These are phyloP conservation scores for Periophthalmus magnuspinnatus DNA, from an alignment of 2,797 vertebrate genomes.

Conservation along the genomic window DNA sequence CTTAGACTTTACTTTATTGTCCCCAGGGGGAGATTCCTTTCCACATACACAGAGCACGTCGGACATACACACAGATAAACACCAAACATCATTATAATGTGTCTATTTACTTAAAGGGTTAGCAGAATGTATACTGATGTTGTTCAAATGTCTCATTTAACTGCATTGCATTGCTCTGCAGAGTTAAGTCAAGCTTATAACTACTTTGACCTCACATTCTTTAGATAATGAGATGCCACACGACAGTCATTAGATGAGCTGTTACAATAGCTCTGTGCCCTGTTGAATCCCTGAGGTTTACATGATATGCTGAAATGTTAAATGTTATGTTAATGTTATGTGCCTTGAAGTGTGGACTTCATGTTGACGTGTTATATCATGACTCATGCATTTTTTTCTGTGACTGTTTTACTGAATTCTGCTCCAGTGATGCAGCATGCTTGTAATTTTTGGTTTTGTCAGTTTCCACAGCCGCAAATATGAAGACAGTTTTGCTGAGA, in stretches of 20 bases:
- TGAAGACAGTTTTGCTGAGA: slow-evolving; percentile 82
- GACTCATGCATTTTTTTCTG: neutral
- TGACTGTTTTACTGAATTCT: neutral
- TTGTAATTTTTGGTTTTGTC: slow-evolving; percentile 16
- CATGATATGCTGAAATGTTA: neutral
- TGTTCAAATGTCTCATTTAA: neutral
- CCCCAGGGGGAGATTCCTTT: too few species aligned
- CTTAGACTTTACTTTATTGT: too few species aligned
- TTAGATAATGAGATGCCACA: slow-evolving; percentile 17
- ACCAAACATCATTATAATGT: too few species aligned
- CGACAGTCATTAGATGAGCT: neutral
- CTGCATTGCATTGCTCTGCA: neutral
- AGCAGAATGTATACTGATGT: neutral
- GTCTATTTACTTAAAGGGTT: neutral
- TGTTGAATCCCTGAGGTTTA: neutral
- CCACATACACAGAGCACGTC: too few species aligned
- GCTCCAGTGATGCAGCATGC: neutral
- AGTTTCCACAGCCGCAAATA: slow-evolving; percentile 88
- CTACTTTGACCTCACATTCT: slow-evolving; percentile 28
- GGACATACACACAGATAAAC: too few species aligned
- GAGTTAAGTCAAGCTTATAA: neutral
- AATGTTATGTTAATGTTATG: neutral
- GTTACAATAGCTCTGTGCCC: neutral
- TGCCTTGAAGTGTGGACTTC: neutral
- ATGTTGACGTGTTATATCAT: neutral